A percentile compares a stretch with the other conserved stretches of the same genome.
Conservation (phyloP, 92 coral and sea anemone genomes). For the Porites evermanni region DNA sequence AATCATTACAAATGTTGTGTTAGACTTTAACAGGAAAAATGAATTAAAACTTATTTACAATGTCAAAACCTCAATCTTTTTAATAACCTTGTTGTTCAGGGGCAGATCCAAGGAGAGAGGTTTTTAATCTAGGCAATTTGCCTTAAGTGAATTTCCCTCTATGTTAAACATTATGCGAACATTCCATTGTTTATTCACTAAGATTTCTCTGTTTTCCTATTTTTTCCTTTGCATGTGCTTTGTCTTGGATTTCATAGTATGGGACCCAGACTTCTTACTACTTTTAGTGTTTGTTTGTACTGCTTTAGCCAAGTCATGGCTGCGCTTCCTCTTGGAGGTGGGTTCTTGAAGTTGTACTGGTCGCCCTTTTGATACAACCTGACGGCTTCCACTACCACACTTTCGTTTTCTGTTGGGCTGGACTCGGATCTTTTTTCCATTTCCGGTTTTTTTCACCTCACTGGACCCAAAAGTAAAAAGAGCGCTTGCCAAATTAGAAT, state of each 20-base stretch:
- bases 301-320: slow-evolving; percentile 43
- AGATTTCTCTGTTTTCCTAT: slow-evolving; percentile 9
- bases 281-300: slow-evolving; percentile 52
- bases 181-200: slow-evolving; percentile 18
- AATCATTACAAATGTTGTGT: neutral
- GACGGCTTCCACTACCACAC: slow-evolving; percentile 39
- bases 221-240: slow-evolving; percentile 59
- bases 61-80: slow-evolving; percentile 12
- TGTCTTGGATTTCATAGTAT: slow-evolving; percentile 61
- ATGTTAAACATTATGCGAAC: slow-evolving; percentile 19
- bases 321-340: slow-evolving; percentile 23
- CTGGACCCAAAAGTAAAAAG: slow-evolving; percentile 67
- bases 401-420: slow-evolving; percentile 37
- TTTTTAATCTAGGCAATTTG: slow-evolving; percentile 18
- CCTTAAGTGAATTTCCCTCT: slow-evolving; percentile 21
- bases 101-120: slow-evolving; percentile 21
- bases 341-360: slow-evolving; percentile 24
- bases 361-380: slow-evolving; percentile 39
- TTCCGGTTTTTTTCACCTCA: slow-evolving; percentile 43
- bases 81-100: neutral
- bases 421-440: slow-evolving; percentile 44
- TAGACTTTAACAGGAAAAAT: slow-evolving; percentile 9
- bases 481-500: slow-evolving; percentile 60
- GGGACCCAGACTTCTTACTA: slow-evolving; percentile 64
- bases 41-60: slow-evolving; percentile 5